Evolutionary conservation across 2,113 vertebrate genomes (phyloP), one percentile per base, ranked within the genome.

Genomic region (Poecilia latipinna): DNA sequence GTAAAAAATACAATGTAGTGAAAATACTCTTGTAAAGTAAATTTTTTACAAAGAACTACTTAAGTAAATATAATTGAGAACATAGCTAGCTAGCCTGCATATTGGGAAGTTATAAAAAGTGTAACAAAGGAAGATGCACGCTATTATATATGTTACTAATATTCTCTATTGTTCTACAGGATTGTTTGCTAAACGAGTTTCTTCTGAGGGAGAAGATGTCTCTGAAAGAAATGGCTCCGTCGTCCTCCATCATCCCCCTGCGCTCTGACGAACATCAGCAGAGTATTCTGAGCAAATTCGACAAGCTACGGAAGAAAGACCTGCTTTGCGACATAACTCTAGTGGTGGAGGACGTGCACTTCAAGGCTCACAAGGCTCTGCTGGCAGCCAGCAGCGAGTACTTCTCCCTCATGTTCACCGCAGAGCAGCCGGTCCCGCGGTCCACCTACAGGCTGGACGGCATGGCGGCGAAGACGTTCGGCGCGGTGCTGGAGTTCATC

Each of bases 341-440:
- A 0, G 96, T 97, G 2, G 97, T 97, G 67, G 97, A 97, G 62
- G 92, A 97, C 54, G 94, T 96, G 65, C 95, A 95, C 1, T 99
- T 98, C 91, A 96, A 95, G 89, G 97, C 97, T 1, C 98, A 99
- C 86, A 98, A 97, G 87, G 96, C 96, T 70, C 89, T 99, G 79
- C 94, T 99, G n/a, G 98, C 98, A 33, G 97, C 97, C 6, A 98
- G 96, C 91, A 99, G 98, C 4, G 96, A 98, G 17, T 99, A 96
- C 90, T 99, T 99, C 85, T 97, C 96, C 2, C 84, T 94, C 91
- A 96, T 98, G 96, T 97, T 99, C 89, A 96, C 96, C 0, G 92
- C 95, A 8, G 95, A 96, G n/a, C 93, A 91, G 4, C 94, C 94
- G 67, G 89, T 90, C 1, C 89, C 89, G 35, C 96, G 93, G 72